A percentile compares a stretch with the other conserved stretches of the same genome.
Evolutionary conservation across 2,888 invertebrate genomes (phyloP).

Genomic region (Holacanthella duospinosa): DNA sequence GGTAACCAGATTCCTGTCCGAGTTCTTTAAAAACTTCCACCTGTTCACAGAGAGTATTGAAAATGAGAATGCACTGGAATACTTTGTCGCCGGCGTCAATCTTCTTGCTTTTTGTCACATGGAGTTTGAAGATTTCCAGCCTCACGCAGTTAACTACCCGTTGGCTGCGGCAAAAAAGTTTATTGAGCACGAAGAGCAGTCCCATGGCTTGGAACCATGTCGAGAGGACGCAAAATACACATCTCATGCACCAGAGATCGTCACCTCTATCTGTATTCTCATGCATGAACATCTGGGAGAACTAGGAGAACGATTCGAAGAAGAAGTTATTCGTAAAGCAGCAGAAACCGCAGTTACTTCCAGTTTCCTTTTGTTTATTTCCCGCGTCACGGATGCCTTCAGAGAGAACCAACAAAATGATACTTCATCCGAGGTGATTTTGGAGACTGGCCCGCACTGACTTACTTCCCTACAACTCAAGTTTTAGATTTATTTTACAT

Average conservation of each 20-base stretch:
- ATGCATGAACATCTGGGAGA: conserved; percentile 24
- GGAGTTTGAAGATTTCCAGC: conserved; percentile 6
- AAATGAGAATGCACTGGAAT: conserved; percentile 23
- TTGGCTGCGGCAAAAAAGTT: conserved; percentile 20
- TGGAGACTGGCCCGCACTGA: too few relatives aligned
- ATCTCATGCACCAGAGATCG: background rate
- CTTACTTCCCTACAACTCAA: too few relatives aligned
- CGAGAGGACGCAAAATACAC: conserved; percentile 10
- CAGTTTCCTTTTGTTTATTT: background rate
- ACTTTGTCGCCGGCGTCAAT: conserved; percentile 26
- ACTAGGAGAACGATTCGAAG: conserved; percentile 23
- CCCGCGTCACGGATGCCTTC: background rate
- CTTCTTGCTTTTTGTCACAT: conserved; percentile 26
- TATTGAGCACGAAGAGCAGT: conserved; percentile 20
- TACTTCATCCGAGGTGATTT: too few relatives aligned
- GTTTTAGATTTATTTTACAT: too few relatives aligned
- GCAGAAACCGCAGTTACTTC: background rate
- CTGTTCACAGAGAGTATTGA: conserved; percentile 22
- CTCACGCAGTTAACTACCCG: conserved; percentile 20
- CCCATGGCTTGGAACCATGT: conserved; percentile 13
- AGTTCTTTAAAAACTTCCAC: conserved; percentile 20
- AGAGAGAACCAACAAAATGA: background rate
- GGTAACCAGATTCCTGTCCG: conserved; percentile 8
- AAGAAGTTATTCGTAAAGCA: conserved; percentile 3
- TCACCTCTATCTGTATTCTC: background rate